These are phyloP conservation scores for Butorides virescens DNA, from an alignment of 2,113 vertebrate species.

Conservation along the genomic window DNA sequence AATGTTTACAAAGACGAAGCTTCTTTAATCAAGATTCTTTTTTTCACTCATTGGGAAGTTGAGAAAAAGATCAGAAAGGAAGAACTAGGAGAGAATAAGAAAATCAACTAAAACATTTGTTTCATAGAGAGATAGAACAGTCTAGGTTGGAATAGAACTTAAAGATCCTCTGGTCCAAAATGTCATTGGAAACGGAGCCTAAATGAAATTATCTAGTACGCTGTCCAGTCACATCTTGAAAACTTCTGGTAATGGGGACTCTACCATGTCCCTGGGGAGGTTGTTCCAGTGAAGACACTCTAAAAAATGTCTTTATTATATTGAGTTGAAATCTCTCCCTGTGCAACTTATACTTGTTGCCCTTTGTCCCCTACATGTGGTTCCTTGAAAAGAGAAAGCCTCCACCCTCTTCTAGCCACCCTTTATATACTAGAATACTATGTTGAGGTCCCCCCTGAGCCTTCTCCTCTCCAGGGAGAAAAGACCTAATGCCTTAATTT, in stretches of 20 bases:
- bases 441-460: background rate
- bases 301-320: background rate
- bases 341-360: background rate
- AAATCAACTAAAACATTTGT: background rate
- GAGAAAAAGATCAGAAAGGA: background rate
- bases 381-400: background rate
- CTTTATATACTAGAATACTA: background rate
- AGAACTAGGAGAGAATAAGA: background rate
- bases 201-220: background rate
- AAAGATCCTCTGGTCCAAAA: background rate
- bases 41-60: background rate
- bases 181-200: background rate
- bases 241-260: background rate
- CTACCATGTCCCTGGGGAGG: accelerated
- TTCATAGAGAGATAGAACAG: background rate
- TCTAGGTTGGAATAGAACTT: background rate
- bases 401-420: background rate
- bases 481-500: background rate
- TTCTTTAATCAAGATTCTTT: background rate
- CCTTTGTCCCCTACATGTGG: background rate
- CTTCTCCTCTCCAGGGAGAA: background rate
- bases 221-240: background rate
- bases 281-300: background rate
- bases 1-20: background rate
- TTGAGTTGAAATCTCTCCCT: background rate